phyloP scores from a whole-genome alignment of 1,140 invertebrate species.

The Batillaria attramentaria region DNA sequence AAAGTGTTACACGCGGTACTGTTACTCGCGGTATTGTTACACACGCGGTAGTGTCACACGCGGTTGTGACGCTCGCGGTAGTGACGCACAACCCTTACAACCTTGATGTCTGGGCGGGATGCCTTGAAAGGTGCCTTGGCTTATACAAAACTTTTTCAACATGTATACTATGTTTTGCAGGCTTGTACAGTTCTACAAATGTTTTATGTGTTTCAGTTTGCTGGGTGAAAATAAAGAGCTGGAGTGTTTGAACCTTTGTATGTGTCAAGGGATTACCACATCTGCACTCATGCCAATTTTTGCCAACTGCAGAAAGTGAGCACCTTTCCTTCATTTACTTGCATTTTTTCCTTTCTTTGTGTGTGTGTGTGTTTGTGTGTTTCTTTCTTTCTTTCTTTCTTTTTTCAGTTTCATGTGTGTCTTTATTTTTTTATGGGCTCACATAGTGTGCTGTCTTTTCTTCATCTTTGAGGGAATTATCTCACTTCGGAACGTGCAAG shows the following conservation, averaged over 20 bases:
- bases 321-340: conserved; percentile 26
- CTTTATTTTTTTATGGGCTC: not conserved
- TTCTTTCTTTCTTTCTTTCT: not conserved
- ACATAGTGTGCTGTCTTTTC: not conserved
- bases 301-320: conserved; percentile 78
- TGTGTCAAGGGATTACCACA: conserved; percentile 79
- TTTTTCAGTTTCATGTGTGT: not conserved
- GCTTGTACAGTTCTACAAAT: too few species aligned
- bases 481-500: not conserved
- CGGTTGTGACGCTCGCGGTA: too few species aligned
- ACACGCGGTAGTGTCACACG: too few species aligned
- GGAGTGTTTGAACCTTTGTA: conserved; percentile 83
- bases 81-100: too few species aligned
- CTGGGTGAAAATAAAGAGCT: conserved; percentile 79
- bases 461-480: not conserved
- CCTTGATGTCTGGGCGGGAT: too few species aligned
- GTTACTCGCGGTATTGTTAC: too few species aligned
- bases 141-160: too few species aligned
- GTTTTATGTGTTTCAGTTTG: conserved; percentile 52
- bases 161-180: too few species aligned
- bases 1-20: too few species aligned
- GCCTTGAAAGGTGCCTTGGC: too few species aligned
- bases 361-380: not conserved
- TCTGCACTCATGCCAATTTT: conserved; percentile 76
- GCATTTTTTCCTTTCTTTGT: not conserved